Evolutionary conservation across 2,888 invertebrate genomes (phyloP).

Genomic region (Eilema depressum): DNA sequence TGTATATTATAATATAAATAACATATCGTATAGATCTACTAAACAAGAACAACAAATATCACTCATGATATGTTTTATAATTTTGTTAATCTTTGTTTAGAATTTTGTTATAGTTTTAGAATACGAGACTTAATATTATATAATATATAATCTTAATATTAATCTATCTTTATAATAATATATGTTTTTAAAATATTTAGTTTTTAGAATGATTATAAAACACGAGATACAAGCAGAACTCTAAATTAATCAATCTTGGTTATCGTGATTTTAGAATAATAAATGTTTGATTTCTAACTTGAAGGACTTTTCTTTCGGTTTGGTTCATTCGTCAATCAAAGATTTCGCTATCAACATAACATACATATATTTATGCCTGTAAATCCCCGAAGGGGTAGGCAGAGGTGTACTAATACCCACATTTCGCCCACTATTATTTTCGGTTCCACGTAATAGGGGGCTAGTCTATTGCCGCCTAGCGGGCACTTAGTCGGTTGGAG

Average conservation of each 20-base stretch:
- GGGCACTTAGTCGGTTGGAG: too few species aligned
- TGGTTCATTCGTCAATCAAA: neutral
- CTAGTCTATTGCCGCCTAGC: too few species aligned
- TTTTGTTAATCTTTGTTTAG: neutral
- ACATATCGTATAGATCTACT: neutral
- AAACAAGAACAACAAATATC: neutral
- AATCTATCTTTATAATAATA: conserved; percentile 5
- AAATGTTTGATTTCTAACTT: neutral
- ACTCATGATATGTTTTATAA: neutral
- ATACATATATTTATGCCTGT: too few species aligned
- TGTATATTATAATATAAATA: neutral
- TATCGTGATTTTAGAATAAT: conserved; percentile 4
- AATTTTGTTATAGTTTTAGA: neutral
- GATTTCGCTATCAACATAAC: too few species aligned
- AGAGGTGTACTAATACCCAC: too few species aligned
- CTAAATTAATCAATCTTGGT: neutral
- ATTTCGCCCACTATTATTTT: too few species aligned
- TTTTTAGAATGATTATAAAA: neutral
- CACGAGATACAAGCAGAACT: neutral
- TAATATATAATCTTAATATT: conserved; percentile 7
- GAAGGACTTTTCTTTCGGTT: neutral
- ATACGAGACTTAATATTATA: too few species aligned
- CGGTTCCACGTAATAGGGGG: too few species aligned
- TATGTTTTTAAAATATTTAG: conserved; percentile 4
- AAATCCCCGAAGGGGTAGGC: too few species aligned